These are phyloP conservation scores for Myripristis jacobus DNA, from an alignment of 2,797 vertebrate genomes.

Conservation along the genomic window DNA sequence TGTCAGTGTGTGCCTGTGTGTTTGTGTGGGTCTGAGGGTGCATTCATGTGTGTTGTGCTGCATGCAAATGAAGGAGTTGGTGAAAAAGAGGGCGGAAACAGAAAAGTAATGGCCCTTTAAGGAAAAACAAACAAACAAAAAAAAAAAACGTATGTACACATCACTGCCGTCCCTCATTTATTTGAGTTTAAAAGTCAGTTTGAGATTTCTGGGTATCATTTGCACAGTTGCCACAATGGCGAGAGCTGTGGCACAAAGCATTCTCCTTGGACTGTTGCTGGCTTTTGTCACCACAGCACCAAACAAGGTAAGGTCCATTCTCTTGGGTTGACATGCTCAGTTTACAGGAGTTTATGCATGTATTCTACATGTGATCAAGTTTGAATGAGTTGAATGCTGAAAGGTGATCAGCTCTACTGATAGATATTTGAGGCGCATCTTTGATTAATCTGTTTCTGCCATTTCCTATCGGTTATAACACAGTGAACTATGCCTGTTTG, in stretches of 20 bases:
- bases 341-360: not conserved
- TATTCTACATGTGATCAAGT: not conserved
- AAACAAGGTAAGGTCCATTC: conserved; percentile 58
- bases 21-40: not conserved
- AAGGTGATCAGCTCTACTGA: not conserved
- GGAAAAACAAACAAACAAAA: conserved; percentile 15
- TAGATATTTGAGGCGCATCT: not conserved
- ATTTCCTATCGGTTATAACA: not conserved
- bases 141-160: conserved; percentile 20
- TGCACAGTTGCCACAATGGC: conserved; percentile 58
- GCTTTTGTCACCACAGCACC: conserved; percentile 49
- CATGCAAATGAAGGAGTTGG: not conserved
- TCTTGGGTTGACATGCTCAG: not conserved
- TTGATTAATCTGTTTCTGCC: not conserved
- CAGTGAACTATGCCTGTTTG: conserved; percentile 21
- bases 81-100: not conserved
- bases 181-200: conserved; percentile 56
- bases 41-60: not conserved
- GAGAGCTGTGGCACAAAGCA: conserved; percentile 44
- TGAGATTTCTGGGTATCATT: conserved; percentile 24
- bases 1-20: not conserved
- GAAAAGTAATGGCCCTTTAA: not conserved
- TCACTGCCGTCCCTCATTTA: not conserved
- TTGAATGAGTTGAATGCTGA: not conserved
- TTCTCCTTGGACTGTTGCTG: conserved; percentile 71